Base-by-base conservation (phyloP, 2,113 vertebrate genomes). In the Vombatus ursinus region DNA sequence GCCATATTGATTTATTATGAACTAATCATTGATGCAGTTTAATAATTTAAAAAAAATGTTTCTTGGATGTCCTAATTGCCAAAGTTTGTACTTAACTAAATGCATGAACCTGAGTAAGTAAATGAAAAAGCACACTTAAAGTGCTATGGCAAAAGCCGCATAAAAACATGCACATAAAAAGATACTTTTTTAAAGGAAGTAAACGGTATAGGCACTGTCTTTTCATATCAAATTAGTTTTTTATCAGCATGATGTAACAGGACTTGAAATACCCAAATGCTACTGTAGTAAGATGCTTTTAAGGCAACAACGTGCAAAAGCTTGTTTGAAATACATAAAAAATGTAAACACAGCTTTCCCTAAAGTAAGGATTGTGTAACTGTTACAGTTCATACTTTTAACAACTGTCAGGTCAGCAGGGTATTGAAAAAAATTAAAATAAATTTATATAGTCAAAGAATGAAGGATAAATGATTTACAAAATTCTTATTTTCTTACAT, bases 271-370 rank as follows among this genome's bases (percentile, higher is more conserved):
- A 94, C 97, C 95, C 98, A 48, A n/a, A 96, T 97, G 95, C 94
- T 96, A 96, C 94, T 97, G n/a, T 50, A 47, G 68, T 90, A 97
- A 97, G 94, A 97, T 97, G 96, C 98, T 94, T 96, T 98, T 98
- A 99, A 99, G 98, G 98, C 98, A 98, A 96, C 96, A 96, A 97
- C 94, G 93, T 98, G 97, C 98, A 97, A 97, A 97, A 98, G 97
- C 96, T 96, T 97, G 95, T 97, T 94, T 98, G 93, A 96, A 95
- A 97, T 90, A 94, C 90, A 96, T 96, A 94, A 19, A 77, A 84
- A 96, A 92, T 95, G 97, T 93, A 98, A 97, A 98, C 95, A 96
- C 14, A 95, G 95, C 61, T 93, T 98, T 98, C 96, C 95, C 52
- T 90, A 95, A 97, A 98, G 94, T 90, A 96, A 98, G 98, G 95